phyloP scores from a whole-genome alignment of 2,888 invertebrate species.

The Phalera bucephala region DNA sequence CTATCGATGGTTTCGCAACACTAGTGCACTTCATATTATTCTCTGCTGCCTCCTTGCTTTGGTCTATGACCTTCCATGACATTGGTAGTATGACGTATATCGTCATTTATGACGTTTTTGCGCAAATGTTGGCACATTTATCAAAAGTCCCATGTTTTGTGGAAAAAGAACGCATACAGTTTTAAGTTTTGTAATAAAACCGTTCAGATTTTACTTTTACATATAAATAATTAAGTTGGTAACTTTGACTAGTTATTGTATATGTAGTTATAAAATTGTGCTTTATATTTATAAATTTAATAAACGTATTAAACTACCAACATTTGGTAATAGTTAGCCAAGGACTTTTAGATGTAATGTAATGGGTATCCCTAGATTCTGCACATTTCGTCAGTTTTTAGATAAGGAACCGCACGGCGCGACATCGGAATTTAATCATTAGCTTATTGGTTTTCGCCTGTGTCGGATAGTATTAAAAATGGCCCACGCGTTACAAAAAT shows the following conservation, averaged over 20 bases:
- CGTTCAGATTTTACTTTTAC: too few species aligned
- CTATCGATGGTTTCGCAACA: too few species aligned
- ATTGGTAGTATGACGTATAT: constrained; percentile 31
- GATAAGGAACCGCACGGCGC: neutral
- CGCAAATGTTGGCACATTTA: constrained; percentile 26
- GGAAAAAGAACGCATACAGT: constrained; percentile 5
- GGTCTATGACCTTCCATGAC: constrained; percentile 47
- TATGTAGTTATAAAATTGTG: too few species aligned
- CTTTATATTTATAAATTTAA: too few species aligned
- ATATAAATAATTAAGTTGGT: too few species aligned
- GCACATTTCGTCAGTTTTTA: neutral
- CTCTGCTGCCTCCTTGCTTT: too few species aligned
- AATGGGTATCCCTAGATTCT: neutral
- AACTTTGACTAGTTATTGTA: too few species aligned
- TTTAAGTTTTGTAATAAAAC: too few species aligned
- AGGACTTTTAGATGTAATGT: too few species aligned
- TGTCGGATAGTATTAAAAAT: constrained; percentile 42
- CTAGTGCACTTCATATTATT: too few species aligned
- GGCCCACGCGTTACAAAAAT: constrained; percentile 62
- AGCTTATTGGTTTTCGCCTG: constrained; percentile 9
- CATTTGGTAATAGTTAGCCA: too few species aligned
- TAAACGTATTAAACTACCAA: too few species aligned
- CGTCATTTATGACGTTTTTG: constrained; percentile 8
- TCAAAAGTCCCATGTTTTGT: neutral
- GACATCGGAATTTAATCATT: constrained; percentile 1